phyloP scores from a whole-genome alignment of 2,888 invertebrate species.

The Lomographa bimaculata region DNA sequence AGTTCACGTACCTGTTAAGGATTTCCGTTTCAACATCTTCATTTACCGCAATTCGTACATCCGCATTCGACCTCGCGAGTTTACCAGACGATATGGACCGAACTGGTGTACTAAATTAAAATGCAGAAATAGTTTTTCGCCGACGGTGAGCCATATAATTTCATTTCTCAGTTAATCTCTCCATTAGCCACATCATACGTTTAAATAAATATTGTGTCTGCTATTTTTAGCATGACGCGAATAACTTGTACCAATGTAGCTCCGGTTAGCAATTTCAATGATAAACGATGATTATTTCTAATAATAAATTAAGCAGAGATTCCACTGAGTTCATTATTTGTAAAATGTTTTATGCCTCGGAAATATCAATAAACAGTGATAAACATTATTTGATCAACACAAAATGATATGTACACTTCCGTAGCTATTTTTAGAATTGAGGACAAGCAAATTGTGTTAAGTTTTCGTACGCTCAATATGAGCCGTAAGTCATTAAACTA shows the following conservation, averaged over 20 bases:
- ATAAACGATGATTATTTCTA: conserved; percentile 8
- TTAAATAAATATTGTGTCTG: conserved; percentile 37
- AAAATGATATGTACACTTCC: conserved; percentile 61
- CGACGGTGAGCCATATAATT: conserved; percentile 33
- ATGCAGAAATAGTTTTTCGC: conserved; percentile 16
- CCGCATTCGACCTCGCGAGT: conserved; percentile 29
- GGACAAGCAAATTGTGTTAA: conserved; percentile 47
- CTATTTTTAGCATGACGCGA: conserved; percentile 28
- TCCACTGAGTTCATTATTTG: conserved; percentile 16
- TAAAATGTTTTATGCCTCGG: conserved; percentile 23
- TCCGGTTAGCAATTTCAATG: conserved; percentile 23
- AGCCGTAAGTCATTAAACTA: conserved; percentile 26
- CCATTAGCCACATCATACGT: conserved; percentile 36
- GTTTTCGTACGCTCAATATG: conserved; percentile 41
- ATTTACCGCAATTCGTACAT: conserved; percentile 38
- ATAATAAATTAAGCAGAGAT: conserved; percentile 12
- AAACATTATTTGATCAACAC: conserved; percentile 56
- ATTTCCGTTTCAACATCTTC: conserved; percentile 38
- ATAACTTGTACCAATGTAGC: conserved; percentile 25
- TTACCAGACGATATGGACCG: conserved; percentile 23
- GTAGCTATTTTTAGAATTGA: conserved; percentile 55
- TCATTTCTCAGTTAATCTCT: conserved; percentile 32
- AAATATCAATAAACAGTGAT: conserved; percentile 43
- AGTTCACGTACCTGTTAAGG: conserved; percentile 27
- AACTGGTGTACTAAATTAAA: conserved; percentile 19